A percentile compares a stretch with the other conserved stretches of the same genome.
Conservation (phyloP, 2,888 invertebrate species). For the Cynaeus angustus region DNA sequence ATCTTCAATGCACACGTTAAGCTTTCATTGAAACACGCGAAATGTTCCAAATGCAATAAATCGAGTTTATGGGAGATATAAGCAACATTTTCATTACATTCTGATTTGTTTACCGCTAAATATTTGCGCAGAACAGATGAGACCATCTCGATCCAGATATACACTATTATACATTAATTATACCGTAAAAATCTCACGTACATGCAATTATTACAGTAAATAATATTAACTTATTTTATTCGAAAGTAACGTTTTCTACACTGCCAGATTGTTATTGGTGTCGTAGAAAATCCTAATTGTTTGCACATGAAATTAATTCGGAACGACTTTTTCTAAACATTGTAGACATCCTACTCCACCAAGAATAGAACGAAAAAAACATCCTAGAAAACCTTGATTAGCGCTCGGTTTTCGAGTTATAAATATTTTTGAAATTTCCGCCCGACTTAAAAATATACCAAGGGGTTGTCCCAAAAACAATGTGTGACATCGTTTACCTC, state of each 20-base stretch:
- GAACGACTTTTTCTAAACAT: conserved; percentile 2
- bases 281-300: conserved; percentile 38
- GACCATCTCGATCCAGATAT: conserved; percentile 13
- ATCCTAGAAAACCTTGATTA: conserved; percentile 11
- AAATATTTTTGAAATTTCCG: conserved; percentile 28
- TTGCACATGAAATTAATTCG: conserved; percentile 24
- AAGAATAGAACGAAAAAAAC: conserved; percentile 20
- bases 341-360: conserved; percentile 24
- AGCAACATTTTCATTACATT: not conserved
- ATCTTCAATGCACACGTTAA: conserved; percentile 4
- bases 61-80: conserved; percentile 1
- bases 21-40: conserved; percentile 28
- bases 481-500: not conserved
- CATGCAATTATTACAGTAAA: conserved; percentile 39
- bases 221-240: conserved; percentile 30
- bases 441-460: conserved; percentile 14
- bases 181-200: conserved; percentile 40
- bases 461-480: conserved; percentile 20
- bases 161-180: conserved; percentile 20
- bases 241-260: conserved; percentile 41
- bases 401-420: conserved; percentile 20
- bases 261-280: conserved; percentile 20
- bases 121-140: conserved; percentile 23
- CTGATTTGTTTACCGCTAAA: conserved; percentile 23
- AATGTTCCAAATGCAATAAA: conserved; percentile 6